Evolutionary conservation across 2,797 vertebrate genomes (phyloP).

Genomic region (Phalanger gymnotis): DNA sequence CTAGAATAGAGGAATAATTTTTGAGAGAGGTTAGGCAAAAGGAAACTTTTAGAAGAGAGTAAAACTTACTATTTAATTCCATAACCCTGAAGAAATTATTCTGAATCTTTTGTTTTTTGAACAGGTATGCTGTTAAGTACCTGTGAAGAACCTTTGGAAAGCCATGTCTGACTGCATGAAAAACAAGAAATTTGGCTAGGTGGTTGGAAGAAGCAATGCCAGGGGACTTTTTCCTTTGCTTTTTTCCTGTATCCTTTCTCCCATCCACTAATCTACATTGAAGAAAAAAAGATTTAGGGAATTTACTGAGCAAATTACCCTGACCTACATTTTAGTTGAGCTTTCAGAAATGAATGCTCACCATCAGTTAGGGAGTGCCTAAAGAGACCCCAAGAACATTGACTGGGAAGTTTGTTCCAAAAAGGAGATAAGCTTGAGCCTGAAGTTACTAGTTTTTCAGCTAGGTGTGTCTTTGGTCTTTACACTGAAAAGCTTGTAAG

Average conservation of each 20-base stretch:
- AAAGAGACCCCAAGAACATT: neutral
- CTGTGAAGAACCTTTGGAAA: neutral
- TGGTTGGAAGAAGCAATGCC: neutral
- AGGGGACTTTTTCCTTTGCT: neutral
- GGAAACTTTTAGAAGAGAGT: neutral
- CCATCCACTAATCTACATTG: neutral
- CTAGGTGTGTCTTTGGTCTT: neutral
- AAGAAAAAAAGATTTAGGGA: neutral
- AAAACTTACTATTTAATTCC: neutral
- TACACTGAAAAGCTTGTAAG: neutral
- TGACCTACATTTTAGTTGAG: neutral
- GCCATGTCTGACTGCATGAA: neutral
- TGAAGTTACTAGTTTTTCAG: neutral
- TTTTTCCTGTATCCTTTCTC: neutral
- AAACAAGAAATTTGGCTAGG: neutral
- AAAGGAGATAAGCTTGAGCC: neutral
- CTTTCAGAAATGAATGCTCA: neutral
- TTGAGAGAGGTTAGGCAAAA: neutral
- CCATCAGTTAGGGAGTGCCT: neutral
- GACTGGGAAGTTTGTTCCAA: neutral
- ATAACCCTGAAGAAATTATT: neutral
- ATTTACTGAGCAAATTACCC: neutral
- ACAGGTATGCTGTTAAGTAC: neutral
- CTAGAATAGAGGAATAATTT: neutral
- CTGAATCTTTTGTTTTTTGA: neutral